Base-by-base conservation (phyloP, 2,113 vertebrate species). In the Phainopepla nitens region DNA sequence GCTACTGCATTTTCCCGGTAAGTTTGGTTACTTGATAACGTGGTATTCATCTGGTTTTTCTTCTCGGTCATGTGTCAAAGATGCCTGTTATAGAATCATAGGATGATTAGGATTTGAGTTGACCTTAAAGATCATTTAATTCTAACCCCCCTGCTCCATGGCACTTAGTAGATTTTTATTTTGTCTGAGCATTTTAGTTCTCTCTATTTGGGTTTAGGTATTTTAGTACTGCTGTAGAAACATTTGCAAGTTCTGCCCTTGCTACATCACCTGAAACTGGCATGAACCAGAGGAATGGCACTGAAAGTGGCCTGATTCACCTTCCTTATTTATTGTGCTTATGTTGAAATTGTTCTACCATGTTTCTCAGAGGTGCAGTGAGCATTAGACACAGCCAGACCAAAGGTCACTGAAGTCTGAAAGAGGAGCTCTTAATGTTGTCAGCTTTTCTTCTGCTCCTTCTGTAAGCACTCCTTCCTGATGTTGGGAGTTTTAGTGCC, bases 1-100 rank as follows among this genome's bases (percentile, higher is more conserved):
- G 6, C 27, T 75, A 51, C 29, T 6, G 7, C 51, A 53, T 44
- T 75, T 47, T 75, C 49, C 22, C 13, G 1, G 1, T 58, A 36
- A 27, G 17, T 36, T 16, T 76, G 6, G 9, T 57, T 82, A 11
- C n/a, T 61, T 57, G 27, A 35, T 41, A 68, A 36, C 10, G 44
- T 1, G 3, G 1, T 53, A n/a, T 35, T 11, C 1, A 0, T 66
- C 47, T 36, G 35, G 1, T 47, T 73, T 85, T 73, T 27, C 29
- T 69, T 15, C 15, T 51, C 35, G 5, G 35, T 44, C 13, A 4
- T 11, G 25, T 68, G 24, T 44, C n/a, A 68, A 53, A 72, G 14
- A 56, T n/a, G 5, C 8, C 24, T 58, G 7, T 57, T 49, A 45
- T 7, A 25, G 23, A 58, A 39, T 58, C 22, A 58, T 21, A 20